Percentiles rank a stretch among this genome's conserved stretches.
Conservation (phyloP, 2,113 vertebrate genomes). For the Heteronetta atricapilla region DNA sequence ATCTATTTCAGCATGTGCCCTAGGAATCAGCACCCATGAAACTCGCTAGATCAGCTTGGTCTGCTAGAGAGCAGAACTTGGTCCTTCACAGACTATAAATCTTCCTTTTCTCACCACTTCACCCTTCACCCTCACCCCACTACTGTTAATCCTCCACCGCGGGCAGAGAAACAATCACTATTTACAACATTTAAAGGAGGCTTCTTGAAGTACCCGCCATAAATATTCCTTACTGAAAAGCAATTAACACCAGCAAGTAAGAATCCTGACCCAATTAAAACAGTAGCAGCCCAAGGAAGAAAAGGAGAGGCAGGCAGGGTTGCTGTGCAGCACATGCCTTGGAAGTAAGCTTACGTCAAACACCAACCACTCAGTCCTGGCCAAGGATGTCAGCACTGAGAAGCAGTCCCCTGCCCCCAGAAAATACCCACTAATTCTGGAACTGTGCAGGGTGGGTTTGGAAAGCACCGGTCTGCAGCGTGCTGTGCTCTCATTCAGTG, state of each 20-base stretch:
- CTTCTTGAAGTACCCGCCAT: neutral
- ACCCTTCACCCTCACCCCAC: neutral
- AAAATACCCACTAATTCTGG: neutral
- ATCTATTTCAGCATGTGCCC: neutral
- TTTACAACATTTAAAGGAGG: neutral
- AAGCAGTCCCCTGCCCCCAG: neutral
- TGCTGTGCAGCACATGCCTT: neutral
- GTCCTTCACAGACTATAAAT: neutral
- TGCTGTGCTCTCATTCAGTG: neutral
- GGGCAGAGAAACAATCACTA: neutral
- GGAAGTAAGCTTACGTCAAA: neutral
- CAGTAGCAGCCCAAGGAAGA: neutral
- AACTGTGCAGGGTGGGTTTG: neutral
- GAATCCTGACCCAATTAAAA: neutral
- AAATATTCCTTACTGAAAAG: neutral
- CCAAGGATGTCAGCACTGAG: neutral
- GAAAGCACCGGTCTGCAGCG: neutral
- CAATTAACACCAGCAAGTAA: neutral
- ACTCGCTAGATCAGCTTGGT: neutral
- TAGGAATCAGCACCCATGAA: neutral
- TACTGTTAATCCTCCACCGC: neutral
- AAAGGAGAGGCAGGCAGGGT: neutral
- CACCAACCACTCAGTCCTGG: neutral
- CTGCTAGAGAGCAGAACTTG: neutral
- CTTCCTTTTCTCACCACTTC: neutral